These are phyloP conservation scores for Epizoanthus rinbou DNA, from an alignment of 92 coral and sea anemone species.

Conservation along the genomic window DNA sequence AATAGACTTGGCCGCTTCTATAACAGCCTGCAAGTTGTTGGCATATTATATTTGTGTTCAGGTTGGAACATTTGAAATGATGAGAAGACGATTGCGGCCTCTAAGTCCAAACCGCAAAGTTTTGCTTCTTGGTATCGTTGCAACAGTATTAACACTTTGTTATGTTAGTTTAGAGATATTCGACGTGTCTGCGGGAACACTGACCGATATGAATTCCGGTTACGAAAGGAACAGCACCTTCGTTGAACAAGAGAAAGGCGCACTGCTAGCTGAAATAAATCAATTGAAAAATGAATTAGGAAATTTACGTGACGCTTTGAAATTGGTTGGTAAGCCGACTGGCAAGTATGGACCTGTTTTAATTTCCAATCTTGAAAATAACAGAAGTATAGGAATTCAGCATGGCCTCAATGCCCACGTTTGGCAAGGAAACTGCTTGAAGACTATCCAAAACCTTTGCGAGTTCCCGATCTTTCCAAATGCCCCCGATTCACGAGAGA, in stretches of 20 bases:
- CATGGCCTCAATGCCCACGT: conserved; percentile 45
- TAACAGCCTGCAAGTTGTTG: too few species aligned
- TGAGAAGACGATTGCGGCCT: neutral
- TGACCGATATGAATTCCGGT: neutral
- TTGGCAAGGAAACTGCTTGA: conserved; percentile 50
- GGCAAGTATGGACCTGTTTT: too few species aligned
- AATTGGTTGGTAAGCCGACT: too few species aligned
- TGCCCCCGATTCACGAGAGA: conserved; percentile 48
- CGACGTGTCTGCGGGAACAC: neutral
- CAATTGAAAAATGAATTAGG: too few species aligned
- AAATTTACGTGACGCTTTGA: too few species aligned
- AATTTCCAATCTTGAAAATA: neutral
- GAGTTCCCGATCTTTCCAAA: conserved; percentile 50
- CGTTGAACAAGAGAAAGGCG: too few species aligned
- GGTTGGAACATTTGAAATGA: too few species aligned
- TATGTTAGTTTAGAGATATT: neutral
- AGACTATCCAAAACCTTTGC: conserved; percentile 39
- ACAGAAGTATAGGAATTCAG: neutral
- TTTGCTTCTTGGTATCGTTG: neutral
- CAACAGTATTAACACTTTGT: neutral
- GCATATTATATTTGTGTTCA: too few species aligned
- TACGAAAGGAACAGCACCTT: too few species aligned
- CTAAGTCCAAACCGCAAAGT: conserved; percentile 8
- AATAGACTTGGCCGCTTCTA: too few species aligned
- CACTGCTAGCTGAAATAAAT: too few species aligned